Conservation (phyloP, 2,113 vertebrate species). For the Muscicapa adusta region DNA sequence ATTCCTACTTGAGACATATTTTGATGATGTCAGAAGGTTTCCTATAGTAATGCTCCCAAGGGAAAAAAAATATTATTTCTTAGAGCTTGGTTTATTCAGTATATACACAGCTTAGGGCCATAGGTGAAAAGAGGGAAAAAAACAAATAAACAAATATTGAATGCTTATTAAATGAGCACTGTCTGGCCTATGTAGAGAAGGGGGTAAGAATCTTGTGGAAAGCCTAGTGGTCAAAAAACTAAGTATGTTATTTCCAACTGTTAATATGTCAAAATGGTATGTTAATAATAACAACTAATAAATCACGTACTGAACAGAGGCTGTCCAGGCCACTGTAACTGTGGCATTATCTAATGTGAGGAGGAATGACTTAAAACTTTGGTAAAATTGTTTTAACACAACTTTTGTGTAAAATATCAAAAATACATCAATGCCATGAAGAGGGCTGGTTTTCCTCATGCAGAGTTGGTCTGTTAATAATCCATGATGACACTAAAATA, state of each 20-base stretch:
- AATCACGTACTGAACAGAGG: background rate
- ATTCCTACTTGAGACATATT: background rate
- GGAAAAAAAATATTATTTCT: background rate
- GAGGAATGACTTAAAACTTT: background rate
- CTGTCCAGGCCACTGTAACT: background rate
- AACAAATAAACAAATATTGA: background rate
- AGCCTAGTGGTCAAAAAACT: background rate
- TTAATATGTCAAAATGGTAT: background rate
- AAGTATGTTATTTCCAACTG: background rate
- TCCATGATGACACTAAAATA: background rate
- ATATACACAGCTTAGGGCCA: background rate
- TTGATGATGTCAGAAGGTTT: background rate
- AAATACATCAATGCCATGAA: background rate
- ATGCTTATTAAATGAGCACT: background rate
- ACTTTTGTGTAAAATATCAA: background rate
- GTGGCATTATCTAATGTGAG: background rate
- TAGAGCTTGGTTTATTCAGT: background rate
- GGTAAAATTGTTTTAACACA: background rate
- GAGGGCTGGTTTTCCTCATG: background rate
- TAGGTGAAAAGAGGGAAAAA: background rate
- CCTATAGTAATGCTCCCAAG: background rate
- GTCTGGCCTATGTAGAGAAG: background rate
- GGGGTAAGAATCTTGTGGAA: background rate
- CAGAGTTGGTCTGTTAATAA: background rate
- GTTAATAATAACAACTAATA: background rate